Evolutionary conservation across 2,797 vertebrate genomes (phyloP).

Genomic region (Nasua narica): DNA sequence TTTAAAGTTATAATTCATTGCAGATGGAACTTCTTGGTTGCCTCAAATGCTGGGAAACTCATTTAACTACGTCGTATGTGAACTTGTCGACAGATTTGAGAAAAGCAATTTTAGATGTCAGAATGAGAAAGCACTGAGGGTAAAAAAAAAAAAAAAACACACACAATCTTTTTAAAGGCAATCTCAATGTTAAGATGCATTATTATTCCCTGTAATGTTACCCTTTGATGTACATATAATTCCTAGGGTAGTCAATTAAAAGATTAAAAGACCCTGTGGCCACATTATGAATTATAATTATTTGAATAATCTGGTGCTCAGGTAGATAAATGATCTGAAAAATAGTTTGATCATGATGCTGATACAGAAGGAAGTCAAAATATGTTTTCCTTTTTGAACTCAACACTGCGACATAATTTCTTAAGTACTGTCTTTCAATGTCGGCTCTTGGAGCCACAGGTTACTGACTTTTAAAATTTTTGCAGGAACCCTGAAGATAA

Average conservation of each 20-base stretch:
- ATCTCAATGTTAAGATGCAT: slow-evolving; percentile 42
- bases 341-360: background rate
- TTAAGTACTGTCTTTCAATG: background rate
- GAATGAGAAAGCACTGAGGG: slow-evolving; percentile 72
- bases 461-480: background rate
- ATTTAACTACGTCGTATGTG: slow-evolving; percentile 69
- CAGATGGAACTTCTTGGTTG: slow-evolving; percentile 48
- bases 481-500: background rate
- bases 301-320: slow-evolving; percentile 47
- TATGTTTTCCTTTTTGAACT: background rate
- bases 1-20: slow-evolving; percentile 47
- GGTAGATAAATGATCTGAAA: slow-evolving; percentile 18
- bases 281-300: slow-evolving; percentile 57
- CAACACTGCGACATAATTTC: background rate
- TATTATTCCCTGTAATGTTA: slow-evolving; percentile 48
- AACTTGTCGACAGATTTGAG: slow-evolving; percentile 61
- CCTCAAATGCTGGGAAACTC: slow-evolving; percentile 61
- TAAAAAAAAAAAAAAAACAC: background rate
- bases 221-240: slow-evolving; percentile 56
- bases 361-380: background rate
- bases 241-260: slow-evolving; percentile 68
- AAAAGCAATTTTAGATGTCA: slow-evolving; percentile 76
- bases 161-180: background rate
- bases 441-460: background rate
- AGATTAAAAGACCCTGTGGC: slow-evolving; percentile 41